Evolutionary conservation across 1,140 invertebrate species (phyloP).

Genomic region (Tenebrio molitor): DNA sequence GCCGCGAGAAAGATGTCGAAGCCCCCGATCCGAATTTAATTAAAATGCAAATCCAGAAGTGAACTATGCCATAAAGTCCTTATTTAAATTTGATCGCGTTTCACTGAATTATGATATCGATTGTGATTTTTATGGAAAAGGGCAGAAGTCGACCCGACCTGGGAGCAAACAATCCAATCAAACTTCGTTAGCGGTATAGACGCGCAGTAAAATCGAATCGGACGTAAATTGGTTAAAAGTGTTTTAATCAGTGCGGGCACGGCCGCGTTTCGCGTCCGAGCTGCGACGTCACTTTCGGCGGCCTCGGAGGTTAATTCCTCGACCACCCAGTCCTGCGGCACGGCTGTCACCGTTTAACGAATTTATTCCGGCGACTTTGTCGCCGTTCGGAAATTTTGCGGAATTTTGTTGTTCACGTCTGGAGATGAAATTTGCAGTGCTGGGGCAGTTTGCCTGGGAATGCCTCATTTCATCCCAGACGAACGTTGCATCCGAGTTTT

Average conservation of each 20-base stretch:
- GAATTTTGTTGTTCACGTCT: conserved; percentile 19
- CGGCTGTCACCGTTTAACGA: conserved; percentile 46
- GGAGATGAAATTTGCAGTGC: conserved; percentile 44
- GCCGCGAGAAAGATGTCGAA: background rate
- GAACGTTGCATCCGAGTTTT: conserved; percentile 58
- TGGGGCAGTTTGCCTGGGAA: conserved; percentile 55
- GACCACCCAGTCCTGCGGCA: conserved; percentile 44
- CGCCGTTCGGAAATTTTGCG: background rate
- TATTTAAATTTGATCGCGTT: conserved; percentile 33
- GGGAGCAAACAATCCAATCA: conserved; percentile 44
- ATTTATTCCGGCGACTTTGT: conserved; percentile 44
- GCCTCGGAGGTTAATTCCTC: no score
- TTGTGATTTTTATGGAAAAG: conserved; percentile 40
- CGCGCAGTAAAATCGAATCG: conserved; percentile 41
- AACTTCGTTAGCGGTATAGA: conserved; percentile 26
- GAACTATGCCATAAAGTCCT: conserved; percentile 34
- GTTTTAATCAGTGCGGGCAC: conserved; percentile 44
- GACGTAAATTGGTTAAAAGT: conserved; percentile 46
- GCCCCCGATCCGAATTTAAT: conserved; percentile 23
- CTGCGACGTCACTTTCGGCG: no score
- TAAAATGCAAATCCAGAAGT: conserved; percentile 42
- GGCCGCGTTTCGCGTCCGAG: no score
- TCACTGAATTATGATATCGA: conserved; percentile 32
- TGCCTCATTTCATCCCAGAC: conserved; percentile 57
- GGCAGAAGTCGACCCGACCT: conserved; percentile 19